Evolutionary conservation across 35 echinoderm and acorn worm species (phyloP).

Genomic region (Lytechinus pictus): DNA sequence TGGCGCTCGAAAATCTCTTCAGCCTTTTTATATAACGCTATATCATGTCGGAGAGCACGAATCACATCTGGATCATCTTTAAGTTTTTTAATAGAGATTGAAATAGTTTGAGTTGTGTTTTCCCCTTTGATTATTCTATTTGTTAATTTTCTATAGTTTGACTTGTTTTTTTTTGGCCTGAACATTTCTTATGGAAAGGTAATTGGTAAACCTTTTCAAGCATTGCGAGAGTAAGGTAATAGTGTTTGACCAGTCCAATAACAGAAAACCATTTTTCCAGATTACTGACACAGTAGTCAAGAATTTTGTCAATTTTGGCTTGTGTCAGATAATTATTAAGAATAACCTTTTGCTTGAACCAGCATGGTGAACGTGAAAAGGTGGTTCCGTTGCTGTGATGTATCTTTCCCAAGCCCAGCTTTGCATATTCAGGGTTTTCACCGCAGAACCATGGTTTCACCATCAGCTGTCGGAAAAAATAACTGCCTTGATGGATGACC

Average conservation of each 20-base stretch:
- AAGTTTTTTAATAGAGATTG: conserved; percentile 60
- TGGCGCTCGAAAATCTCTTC: conserved; percentile 69
- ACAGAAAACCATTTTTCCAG: conserved; percentile 75
- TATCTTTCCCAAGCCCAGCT: neutral
- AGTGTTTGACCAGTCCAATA: conserved; percentile 70
- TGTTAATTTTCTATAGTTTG: conserved; percentile 60
- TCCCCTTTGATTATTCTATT: conserved; percentile 47
- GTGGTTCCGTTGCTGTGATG: neutral
- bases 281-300: conserved; percentile 59
- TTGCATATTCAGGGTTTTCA: neutral
- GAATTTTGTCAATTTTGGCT: conserved; percentile 38
- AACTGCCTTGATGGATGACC: conserved; percentile 70
- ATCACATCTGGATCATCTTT: conserved; percentile 58
- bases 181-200: conserved; percentile 60
- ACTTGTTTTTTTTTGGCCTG: conserved; percentile 45
- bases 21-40: conserved; percentile 67
- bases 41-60: conserved; percentile 56
- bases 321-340: conserved; percentile 54
- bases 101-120: neutral
- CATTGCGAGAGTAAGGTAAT: conserved; percentile 65
- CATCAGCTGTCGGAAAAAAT: conserved; percentile 71
- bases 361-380: conserved; percentile 51
- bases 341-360: conserved; percentile 83
- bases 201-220: conserved; percentile 70
- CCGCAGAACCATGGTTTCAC: conserved; percentile 55